Evolutionary conservation across 2,797 vertebrate species (phyloP).

Genomic region (Hydrolagus colliei): DNA sequence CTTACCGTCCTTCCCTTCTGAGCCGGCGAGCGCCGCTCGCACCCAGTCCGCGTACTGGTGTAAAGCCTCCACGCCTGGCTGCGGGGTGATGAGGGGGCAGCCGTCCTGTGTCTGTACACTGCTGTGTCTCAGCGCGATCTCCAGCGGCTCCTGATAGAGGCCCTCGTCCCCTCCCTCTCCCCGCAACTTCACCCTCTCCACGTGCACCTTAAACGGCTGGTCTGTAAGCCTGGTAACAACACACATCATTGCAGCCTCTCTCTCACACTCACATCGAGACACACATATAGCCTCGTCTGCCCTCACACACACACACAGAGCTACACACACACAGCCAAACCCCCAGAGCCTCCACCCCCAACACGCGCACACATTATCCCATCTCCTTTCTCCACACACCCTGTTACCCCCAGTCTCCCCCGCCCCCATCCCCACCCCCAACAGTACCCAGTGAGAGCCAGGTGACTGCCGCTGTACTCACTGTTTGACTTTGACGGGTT

Average conservation of each 20-base stretch:
- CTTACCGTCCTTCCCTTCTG: constrained; percentile 54
- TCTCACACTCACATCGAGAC: too few relatives aligned
- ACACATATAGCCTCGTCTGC: too few relatives aligned
- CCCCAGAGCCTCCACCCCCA: too few relatives aligned
- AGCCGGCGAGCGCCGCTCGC: constrained; percentile 46
- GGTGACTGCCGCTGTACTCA: constrained; percentile 50
- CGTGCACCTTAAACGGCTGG: constrained; percentile 74
- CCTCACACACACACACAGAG: too few relatives aligned
- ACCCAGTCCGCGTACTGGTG: constrained; percentile 83
- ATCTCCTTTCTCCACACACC: accelerated
- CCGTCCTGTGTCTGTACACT: constrained; percentile 56
- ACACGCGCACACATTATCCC: background rate
- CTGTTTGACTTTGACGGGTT: constrained; percentile 64
- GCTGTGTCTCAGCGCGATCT: constrained; percentile 82
- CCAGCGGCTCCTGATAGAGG: constrained; percentile 68
- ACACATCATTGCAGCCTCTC: background rate
- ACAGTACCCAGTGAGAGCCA: too few relatives aligned
- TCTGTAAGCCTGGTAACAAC: constrained; percentile 60
- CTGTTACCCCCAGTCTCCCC: accelerated
- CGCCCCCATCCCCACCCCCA: too few relatives aligned
- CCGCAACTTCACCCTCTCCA: constrained; percentile 74
- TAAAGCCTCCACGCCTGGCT: constrained; percentile 68
- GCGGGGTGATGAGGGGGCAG: constrained; percentile 72
- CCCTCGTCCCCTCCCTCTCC: constrained; percentile 47
- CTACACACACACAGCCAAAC: too few relatives aligned